Conservation (phyloP, 1,140 invertebrate species). For the Neodiprion lecontei region DNA sequence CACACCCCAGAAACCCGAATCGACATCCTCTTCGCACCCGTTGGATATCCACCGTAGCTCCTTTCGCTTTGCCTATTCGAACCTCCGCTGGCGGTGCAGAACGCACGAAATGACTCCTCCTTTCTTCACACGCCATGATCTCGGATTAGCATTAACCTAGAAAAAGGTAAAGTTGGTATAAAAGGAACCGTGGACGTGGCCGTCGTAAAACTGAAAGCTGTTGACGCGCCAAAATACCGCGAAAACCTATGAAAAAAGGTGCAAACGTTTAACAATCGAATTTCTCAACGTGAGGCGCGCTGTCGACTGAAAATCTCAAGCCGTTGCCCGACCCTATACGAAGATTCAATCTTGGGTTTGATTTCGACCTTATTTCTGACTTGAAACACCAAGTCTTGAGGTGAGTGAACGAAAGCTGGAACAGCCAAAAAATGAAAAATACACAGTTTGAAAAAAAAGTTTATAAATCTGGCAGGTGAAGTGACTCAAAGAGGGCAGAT, state of each 20-base stretch:
- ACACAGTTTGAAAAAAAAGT: no score
- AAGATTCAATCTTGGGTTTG: not conserved
- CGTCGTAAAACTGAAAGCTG: slow-evolving; percentile 7
- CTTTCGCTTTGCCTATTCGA: not conserved
- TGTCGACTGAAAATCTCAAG: not conserved
- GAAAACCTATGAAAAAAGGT: not conserved
- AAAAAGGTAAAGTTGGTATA: slow-evolving; percentile 2
- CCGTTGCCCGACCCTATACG: not conserved
- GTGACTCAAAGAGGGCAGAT: no score
- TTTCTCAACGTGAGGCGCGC: not conserved
- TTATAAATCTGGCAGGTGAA: no score
- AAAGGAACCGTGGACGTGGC: slow-evolving; percentile 4
- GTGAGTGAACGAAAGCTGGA: no score
- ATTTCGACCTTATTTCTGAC: not conserved
- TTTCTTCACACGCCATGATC: slow-evolving; percentile 1
- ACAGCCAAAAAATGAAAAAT: no score
- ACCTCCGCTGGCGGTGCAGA: not conserved
- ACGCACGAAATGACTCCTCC: not conserved
- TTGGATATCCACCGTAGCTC: not conserved
- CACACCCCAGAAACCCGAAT: not conserved
- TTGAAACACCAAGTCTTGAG: not conserved
- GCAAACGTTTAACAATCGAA: not conserved
- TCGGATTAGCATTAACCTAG: slow-evolving; percentile 7
- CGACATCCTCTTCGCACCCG: not conserved
- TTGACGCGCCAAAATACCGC: not conserved